Conservation (phyloP, 2,888 invertebrate genomes). For the Scaptomyza flava region DNA sequence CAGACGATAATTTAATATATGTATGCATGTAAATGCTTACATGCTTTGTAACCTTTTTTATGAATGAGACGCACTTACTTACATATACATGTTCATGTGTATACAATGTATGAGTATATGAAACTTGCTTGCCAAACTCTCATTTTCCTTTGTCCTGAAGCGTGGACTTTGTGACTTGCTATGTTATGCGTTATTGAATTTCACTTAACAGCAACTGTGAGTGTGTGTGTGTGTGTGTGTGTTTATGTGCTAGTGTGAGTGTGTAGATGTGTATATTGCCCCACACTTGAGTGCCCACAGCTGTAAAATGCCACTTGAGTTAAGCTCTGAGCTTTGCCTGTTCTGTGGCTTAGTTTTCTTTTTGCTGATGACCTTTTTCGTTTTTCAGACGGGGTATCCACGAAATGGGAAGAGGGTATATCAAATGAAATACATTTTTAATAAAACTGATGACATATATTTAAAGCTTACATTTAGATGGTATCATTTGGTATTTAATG, state of each 20-base stretch:
- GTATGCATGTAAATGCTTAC: constrained; percentile 17
- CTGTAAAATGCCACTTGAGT: constrained; percentile 59
- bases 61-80: constrained; percentile 7
- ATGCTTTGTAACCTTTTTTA: constrained; percentile 3
- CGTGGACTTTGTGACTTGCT: constrained; percentile 57
- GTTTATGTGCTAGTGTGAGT: neutral
- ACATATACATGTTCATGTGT: constrained; percentile 8
- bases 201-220: constrained; percentile 65
- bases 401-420: neutral
- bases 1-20: constrained; percentile 50
- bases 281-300: constrained; percentile 48
- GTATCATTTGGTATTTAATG: neutral
- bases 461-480: neutral
- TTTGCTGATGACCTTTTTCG: neutral
- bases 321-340: constrained; percentile 32
- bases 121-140: constrained; percentile 7
- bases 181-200: constrained; percentile 80
- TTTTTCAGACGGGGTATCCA: constrained; percentile 23
- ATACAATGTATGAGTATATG: constrained; percentile 32
- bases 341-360: constrained; percentile 35
- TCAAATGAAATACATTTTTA: neutral
- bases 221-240: neutral
- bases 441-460: neutral
- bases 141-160: neutral
- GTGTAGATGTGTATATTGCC: constrained; percentile 20